Evolutionary conservation across 2,797 vertebrate genomes (phyloP).

Genomic region (Etheostoma nigrum): DNA sequence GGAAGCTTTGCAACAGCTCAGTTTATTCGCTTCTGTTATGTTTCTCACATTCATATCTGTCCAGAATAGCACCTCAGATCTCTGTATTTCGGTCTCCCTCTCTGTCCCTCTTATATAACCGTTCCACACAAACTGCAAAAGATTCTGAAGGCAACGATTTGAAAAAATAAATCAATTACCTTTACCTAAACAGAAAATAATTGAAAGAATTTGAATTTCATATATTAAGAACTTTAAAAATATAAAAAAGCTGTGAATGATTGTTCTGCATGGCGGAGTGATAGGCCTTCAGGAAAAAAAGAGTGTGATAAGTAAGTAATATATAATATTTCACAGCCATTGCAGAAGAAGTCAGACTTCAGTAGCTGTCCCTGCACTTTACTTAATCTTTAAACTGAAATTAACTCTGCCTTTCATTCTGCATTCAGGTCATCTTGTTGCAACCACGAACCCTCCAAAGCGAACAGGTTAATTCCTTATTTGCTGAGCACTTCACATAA

Average conservation of each 20-base stretch:
- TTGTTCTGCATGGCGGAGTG: background rate
- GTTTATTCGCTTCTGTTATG: constrained; percentile 53
- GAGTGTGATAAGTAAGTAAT: background rate
- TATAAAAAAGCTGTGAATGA: background rate
- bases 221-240: too few relatives aligned
- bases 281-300: background rate
- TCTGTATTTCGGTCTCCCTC: constrained; percentile 57
- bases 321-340: background rate
- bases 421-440: background rate
- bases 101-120: constrained; percentile 66
- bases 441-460: background rate
- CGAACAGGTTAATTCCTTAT: background rate
- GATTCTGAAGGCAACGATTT: constrained; percentile 25
- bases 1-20: constrained; percentile 62
- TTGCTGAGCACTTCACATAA: background rate
- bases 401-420: background rate
- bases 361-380: background rate
- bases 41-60: constrained; percentile 77
- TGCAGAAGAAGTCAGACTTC: background rate
- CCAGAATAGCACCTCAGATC: constrained; percentile 72
- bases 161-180: constrained; percentile 34
- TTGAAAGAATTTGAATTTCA: background rate
- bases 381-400: background rate
- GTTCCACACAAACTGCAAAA: constrained; percentile 46
- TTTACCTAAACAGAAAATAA: background rate